Conservation (phyloP, 2,888 invertebrate species). For the Ptycholaimellus sp. region DNA sequence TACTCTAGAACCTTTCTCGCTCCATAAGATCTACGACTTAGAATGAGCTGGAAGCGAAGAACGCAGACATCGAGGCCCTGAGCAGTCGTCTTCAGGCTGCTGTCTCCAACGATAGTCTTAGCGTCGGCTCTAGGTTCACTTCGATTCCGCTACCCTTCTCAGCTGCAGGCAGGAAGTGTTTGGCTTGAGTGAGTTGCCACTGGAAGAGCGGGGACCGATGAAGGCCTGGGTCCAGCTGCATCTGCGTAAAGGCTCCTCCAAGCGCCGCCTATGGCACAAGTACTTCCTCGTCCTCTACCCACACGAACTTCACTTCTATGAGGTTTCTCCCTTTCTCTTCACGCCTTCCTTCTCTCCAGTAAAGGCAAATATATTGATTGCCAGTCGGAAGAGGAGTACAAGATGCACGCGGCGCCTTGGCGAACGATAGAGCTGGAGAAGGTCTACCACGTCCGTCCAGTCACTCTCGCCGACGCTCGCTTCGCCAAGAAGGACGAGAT, state of each 20-base stretch:
- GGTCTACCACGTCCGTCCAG: constrained; percentile 90
- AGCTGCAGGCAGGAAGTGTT: too few relatives aligned
- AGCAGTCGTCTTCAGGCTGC: too few relatives aligned
- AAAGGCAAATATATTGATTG: too few relatives aligned
- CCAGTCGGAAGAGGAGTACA: constrained; percentile 80
- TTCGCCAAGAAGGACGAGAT: constrained; percentile 95
- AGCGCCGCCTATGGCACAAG: constrained; percentile 74
- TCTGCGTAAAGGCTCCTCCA: constrained; percentile 63
- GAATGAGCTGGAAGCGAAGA: constrained; percentile 28
- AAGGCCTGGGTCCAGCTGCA: constrained; percentile 91
- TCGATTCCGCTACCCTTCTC: too few relatives aligned
- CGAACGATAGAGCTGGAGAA: constrained; percentile 90
- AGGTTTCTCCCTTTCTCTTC: too few relatives aligned
- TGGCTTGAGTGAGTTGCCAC: too few relatives aligned
- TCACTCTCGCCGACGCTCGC: constrained; percentile 95
- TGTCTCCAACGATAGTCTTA: too few relatives aligned
- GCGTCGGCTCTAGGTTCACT: too few relatives aligned
- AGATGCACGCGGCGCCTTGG: constrained; percentile 73
- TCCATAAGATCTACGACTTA: neutral
- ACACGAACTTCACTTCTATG: constrained; percentile 78
- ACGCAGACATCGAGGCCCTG: neutral
- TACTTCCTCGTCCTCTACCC: constrained; percentile 87
- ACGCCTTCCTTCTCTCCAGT: too few relatives aligned
- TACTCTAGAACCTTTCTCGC: neutral
- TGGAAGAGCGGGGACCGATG: constrained; percentile 29